Conservation (phyloP, 2,113 vertebrate genomes). For the Monarcha castaneiventris region DNA sequence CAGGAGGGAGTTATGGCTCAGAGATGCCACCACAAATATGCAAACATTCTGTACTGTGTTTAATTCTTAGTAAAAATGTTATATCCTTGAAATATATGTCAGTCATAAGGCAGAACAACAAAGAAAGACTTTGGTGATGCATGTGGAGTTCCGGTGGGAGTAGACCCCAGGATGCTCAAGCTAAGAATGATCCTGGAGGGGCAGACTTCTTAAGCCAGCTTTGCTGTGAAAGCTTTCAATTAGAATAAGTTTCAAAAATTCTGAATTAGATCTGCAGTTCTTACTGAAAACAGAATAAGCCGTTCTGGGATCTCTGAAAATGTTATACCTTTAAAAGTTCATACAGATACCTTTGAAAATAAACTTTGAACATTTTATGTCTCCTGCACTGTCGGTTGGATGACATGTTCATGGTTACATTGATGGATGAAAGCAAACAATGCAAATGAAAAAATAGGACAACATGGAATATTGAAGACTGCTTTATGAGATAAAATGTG, state of each 20-base stretch:
- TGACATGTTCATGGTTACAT: not conserved
- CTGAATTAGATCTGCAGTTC: not conserved
- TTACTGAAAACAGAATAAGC: not conserved
- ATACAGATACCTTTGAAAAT: not conserved
- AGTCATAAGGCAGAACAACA: not conserved
- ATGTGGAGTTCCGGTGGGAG: not conserved
- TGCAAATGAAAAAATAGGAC: not conserved
- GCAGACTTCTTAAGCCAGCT: not conserved
- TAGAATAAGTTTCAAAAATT: not conserved
- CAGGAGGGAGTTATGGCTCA: not conserved
- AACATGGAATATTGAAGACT: not conserved
- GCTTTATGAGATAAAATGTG: not conserved
- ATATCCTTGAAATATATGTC: not conserved
- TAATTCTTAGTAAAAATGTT: not conserved
- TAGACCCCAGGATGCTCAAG: not conserved
- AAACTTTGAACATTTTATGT: not conserved
- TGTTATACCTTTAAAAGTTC: not conserved
- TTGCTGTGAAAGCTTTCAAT: not conserved
- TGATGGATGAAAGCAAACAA: conserved; percentile 9
- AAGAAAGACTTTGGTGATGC: not conserved
- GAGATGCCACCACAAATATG: not conserved
- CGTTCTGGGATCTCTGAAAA: not conserved
- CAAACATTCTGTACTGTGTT: not conserved
- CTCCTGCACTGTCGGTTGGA: not conserved
- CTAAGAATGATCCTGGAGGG: not conserved